Evolutionary conservation across 92 coral and sea anemone species (phyloP).

Genomic region (Heteractis magnifica): DNA sequence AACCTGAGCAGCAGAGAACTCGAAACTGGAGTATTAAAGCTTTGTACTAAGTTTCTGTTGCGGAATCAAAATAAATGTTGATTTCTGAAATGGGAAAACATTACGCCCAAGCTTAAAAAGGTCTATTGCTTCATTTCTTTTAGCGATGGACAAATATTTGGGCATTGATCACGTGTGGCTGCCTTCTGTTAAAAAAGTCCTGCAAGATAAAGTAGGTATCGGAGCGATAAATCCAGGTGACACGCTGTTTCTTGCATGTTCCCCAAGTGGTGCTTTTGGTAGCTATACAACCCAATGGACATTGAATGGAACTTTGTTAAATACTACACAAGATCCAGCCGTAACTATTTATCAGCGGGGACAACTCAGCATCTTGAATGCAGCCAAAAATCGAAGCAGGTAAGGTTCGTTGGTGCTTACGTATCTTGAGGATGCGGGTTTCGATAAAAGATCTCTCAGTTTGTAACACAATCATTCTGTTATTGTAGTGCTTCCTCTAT

Average conservation of each 20-base stretch:
- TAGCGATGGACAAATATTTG: not conserved
- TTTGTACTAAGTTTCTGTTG: no score
- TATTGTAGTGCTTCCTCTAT: no score
- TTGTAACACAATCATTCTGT: no score
- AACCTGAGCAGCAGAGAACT: no score
- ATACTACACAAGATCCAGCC: not conserved
- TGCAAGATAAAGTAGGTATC: not conserved
- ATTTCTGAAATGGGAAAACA: not conserved
- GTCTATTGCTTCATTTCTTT: not conserved
- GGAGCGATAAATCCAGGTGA: not conserved
- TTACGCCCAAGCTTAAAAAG: not conserved
- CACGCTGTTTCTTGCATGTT: not conserved
- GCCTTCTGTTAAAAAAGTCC: not conserved
- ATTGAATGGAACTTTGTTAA: conserved; percentile 24
- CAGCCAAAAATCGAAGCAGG: not conserved
- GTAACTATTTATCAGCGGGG: not conserved
- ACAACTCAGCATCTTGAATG: not conserved
- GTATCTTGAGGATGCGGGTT: no score
- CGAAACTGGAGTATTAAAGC: no score
- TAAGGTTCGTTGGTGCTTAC: not conserved
- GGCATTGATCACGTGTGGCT: conserved; percentile 3
- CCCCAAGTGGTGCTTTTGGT: not conserved
- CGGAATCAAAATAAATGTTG: no score
- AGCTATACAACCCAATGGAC: conserved; percentile 28
- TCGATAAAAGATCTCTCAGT: no score